Evolutionary conservation across 2,113 vertebrate genomes (phyloP), one percentile per base, ranked within the genome.

Genomic region (Hirundichthys speculiger): DNA sequence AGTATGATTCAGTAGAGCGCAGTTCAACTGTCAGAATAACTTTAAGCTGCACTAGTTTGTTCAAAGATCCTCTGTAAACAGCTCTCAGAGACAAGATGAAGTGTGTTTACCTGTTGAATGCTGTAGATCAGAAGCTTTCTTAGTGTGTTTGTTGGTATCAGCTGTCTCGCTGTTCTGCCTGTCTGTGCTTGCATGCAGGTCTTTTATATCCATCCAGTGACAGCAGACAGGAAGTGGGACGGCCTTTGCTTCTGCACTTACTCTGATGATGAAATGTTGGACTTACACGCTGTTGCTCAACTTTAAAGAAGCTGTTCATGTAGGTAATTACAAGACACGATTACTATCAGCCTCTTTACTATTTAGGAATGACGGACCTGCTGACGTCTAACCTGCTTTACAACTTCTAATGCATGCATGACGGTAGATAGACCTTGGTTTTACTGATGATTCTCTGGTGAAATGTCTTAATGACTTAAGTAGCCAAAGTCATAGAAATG

Each of bases 221-320:
- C 2, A 47, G 79, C 13, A 13, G 4, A 30, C 7, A 19, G 5
- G 50, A 64, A 27, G 49, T 45, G 48, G 22, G 60, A 20, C 21
- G 34, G 20, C 13, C 16, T 57, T 18, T 5, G 2, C 56, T 13
- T n/a, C 25, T 19, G 0, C 41, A 0, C 13, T 30, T 3, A 13
- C 38, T 10, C 19, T 9, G 24, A 30, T 64, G 50, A 76, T 47
- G 86, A 79, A 87, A 88, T 63, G 9, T 8, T 69, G 82, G 68
- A 70, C 47, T 70, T 59, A 13, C 62, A 64, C 20, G 21, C 16
- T 43, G n/a, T 45, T 45, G n/a, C 43, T 45, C 18, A 19, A 45
- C 43, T 19, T 2, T 3, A n/a, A n/a, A n/a, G 18, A 19, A 19
- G n/a, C 15, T 15, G 7, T 18, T 19, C n/a, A 19, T 19, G 1